These are phyloP conservation scores for Agrilus cyanescens DNA, from an alignment of 2,888 invertebrate species.

Conservation along the genomic window DNA sequence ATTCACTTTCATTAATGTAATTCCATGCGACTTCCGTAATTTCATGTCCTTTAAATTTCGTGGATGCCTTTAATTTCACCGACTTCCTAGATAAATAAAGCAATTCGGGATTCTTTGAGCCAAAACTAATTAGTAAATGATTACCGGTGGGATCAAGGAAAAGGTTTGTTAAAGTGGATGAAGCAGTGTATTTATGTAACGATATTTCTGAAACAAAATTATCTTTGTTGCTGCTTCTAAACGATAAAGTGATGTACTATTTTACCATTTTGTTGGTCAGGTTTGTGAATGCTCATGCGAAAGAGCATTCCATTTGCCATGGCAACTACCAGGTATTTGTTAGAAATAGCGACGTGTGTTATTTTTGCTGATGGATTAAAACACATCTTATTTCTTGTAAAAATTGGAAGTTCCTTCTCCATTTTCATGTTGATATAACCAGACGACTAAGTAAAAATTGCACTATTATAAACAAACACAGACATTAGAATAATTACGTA, in stretches of 20 bases:
- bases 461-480: conserved; percentile 2
- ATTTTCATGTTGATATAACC: conserved; percentile 47
- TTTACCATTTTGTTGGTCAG: conserved; percentile 66
- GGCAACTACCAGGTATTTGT: conserved; percentile 70
- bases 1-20: conserved; percentile 53
- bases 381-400: conserved; percentile 72
- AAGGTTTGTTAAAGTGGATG: conserved; percentile 50
- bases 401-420: conserved; percentile 72
- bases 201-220: conserved; percentile 54
- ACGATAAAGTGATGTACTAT: conserved; percentile 1
- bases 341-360: conserved; percentile 68
- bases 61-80: conserved; percentile 54
- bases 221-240: background rate
- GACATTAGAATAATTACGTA: background rate
- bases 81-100: conserved; percentile 69
- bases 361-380: conserved; percentile 69
- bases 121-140: conserved; percentile 69
- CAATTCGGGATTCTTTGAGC: conserved; percentile 57
- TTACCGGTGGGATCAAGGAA: conserved; percentile 80
- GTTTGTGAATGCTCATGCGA: conserved; percentile 68
- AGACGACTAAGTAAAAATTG: conserved; percentile 33
- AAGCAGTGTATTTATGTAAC: conserved; percentile 50
- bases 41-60: conserved; percentile 63
- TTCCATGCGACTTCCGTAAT: conserved; percentile 91
- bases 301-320: conserved; percentile 74